Evolutionary conservation across 2,888 invertebrate species (phyloP), one percentile per base, ranked within the genome.

Genomic region (Zeuzera pyrina): DNA sequence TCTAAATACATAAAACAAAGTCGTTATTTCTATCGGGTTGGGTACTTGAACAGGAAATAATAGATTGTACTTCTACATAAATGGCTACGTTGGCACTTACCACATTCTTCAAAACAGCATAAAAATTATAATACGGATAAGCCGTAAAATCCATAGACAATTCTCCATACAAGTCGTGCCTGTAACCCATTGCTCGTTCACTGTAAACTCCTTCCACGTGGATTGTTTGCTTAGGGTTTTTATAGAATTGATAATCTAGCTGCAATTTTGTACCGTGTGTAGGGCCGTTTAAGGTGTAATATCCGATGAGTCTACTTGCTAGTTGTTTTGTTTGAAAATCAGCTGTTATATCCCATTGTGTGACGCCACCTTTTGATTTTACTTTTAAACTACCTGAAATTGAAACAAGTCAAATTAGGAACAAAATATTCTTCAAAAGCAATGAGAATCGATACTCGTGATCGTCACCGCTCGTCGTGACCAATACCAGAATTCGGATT

Each of bases 261-360:
- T 88, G 87, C 2, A 91, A 57, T 42, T 90, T 88, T 0, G 87
- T 84, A 0, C 88, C 87, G 30, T 83, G 72, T 0, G 58, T 85
- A 11, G 65, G 86, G 40, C 63, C 85, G 59, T 71, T 83, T 31
- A 79, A 63, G 2, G 88, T 86, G 31, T 93, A 86, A 57, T 92
- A 92, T 0, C 94, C 94, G 16, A 86, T 76, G n/a, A 93, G 69
- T 41, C 88, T 85, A 28, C 92, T 92, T 33, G 87, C 88, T 0
- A 94, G 72, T 42, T 89, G 88, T 50, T 91, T 92, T 0, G 93
- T 94, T 72, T 91, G 89, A 55, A 94, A 93, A 29, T 89, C 89
- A 6, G 92, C 66, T 38, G 89, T 86, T 5, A 94, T 87, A 43
- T 93, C 92, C 54, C 90, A 91, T 57, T 94, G 93, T 0, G 88